phyloP scores from a whole-genome alignment of 2,797 vertebrate genomes.

The Malacoraja senta region DNA sequence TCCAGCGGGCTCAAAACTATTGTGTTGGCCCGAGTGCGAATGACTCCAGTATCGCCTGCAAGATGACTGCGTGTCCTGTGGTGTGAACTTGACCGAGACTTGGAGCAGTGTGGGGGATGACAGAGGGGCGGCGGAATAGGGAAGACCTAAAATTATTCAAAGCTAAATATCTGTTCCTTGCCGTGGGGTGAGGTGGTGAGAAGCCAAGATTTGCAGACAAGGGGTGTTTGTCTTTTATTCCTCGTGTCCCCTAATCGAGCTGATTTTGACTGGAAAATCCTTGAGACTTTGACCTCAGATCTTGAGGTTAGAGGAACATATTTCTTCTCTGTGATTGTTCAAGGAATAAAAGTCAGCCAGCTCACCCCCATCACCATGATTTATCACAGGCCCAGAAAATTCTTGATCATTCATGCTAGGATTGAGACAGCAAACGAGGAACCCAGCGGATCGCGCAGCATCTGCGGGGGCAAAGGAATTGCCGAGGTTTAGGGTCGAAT shows the following conservation, averaged over 20 bases:
- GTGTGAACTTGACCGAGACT: not conserved
- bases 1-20: constrained; percentile 40
- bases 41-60: too few species aligned
- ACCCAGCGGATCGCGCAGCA: too few species aligned
- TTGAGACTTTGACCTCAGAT: not conserved
- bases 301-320: not conserved
- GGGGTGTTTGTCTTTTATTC: not conserved
- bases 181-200: not conserved
- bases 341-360: too few species aligned
- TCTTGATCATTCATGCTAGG: not conserved
- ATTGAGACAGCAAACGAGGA: not conserved
- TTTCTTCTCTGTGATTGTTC: not conserved
- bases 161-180: not conserved
- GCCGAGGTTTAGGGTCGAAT: too few species aligned
- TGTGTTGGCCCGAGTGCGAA: not conserved
- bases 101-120: too few species aligned
- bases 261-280: not conserved
- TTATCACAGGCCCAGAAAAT: not conserved
- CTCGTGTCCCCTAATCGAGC: not conserved
- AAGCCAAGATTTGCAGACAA: not conserved
- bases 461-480: too few species aligned
- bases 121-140: not conserved
- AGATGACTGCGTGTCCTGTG: not conserved
- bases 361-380: not conserved
- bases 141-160: not conserved